These are phyloP conservation scores for Meda fulgida DNA, from an alignment of 2,797 vertebrate genomes.

Conservation along the genomic window DNA sequence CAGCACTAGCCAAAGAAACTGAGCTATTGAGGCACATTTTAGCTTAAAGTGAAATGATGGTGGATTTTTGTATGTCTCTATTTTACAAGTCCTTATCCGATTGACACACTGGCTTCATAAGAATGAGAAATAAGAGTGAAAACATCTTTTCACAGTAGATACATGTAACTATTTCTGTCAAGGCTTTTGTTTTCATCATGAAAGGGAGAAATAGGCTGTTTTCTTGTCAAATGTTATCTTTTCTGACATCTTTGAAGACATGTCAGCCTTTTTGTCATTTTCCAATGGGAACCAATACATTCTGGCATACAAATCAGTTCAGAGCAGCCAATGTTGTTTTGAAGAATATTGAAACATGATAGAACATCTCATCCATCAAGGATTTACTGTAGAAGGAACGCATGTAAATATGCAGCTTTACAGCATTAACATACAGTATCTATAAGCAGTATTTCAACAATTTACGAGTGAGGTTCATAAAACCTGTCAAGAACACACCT, in stretches of 20 bases:
- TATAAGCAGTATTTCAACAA: neutral
- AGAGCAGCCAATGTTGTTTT: neutral
- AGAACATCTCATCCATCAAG: neutral
- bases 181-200: neutral
- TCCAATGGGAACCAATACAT: neutral
- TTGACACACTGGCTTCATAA: neutral
- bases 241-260: slow-evolving; percentile 6
- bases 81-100: neutral
- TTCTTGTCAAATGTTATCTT: neutral
- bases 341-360: neutral
- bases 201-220: neutral
- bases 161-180: neutral
- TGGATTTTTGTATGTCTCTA: neutral
- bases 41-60: neutral
- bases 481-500: neutral
- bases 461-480: neutral
- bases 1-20: neutral
- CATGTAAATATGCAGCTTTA: neutral
- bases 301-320: neutral
- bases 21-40: neutral
- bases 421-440: too few species aligned
- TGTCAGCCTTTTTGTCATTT: neutral
- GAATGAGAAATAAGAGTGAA: neutral
- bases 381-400: neutral
- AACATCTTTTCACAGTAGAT: neutral